Evolutionary conservation across 2,797 vertebrate species (phyloP).

Genomic region (Trachurus trachurus): DNA sequence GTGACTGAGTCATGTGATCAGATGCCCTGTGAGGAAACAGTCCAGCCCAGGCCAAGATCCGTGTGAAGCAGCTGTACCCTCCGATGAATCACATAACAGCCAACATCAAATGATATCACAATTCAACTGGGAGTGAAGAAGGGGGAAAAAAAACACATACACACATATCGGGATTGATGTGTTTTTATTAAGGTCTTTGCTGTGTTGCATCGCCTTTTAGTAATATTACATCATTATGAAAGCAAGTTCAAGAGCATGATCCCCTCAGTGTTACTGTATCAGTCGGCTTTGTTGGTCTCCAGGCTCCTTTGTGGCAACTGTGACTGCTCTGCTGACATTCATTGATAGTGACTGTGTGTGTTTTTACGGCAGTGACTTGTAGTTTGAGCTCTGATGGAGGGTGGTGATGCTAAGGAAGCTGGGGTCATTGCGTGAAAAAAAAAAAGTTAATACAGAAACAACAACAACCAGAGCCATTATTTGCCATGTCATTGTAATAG

Average conservation of each 20-base stretch:
- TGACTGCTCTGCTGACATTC: constrained; percentile 58
- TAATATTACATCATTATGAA: constrained; percentile 73
- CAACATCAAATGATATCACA: constrained; percentile 73
- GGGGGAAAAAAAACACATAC: constrained; percentile 40
- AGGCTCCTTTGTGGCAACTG: constrained; percentile 48
- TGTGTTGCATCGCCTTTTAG: constrained; percentile 73
- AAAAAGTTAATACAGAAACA: constrained; percentile 63
- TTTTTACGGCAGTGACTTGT: constrained; percentile 67
- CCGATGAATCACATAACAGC: constrained; percentile 75
- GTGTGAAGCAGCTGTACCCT: constrained; percentile 79
- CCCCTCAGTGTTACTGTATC: constrained; percentile 52
- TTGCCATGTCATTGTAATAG: constrained; percentile 73
- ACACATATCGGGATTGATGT: constrained; percentile 58
- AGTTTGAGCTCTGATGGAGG: constrained; percentile 48
- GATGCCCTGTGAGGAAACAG: constrained; percentile 76
- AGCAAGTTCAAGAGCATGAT: constrained; percentile 65
- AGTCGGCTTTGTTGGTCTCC: constrained; percentile 58
- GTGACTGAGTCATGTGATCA: constrained; percentile 82
- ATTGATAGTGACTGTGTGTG: constrained; percentile 61
- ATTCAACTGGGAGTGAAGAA: constrained; percentile 64
- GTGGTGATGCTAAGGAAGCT: constrained; percentile 53
- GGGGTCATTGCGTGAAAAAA: constrained; percentile 51
- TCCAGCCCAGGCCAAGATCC: constrained; percentile 79
- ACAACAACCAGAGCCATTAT: constrained; percentile 58
- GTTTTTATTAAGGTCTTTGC: constrained; percentile 77